These are phyloP conservation scores for Pachyuromys duprasi DNA, from an alignment of 2,797 vertebrate genomes.

Conservation along the genomic window DNA sequence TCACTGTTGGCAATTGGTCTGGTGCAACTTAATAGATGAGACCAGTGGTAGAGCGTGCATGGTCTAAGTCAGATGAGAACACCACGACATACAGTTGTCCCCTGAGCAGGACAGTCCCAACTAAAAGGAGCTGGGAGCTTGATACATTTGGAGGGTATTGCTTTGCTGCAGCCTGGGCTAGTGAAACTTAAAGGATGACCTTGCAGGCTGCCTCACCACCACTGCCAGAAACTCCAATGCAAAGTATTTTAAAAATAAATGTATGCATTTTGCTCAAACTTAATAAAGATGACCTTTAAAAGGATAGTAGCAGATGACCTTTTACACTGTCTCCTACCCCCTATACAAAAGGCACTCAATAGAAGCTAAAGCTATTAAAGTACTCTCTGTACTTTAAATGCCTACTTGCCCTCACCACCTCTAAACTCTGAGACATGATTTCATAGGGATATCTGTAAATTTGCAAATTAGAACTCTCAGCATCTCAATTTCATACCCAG, in stretches of 20 bases:
- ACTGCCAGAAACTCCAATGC: not conserved
- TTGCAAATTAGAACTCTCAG: conserved; percentile 12
- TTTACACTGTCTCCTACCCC: not conserved
- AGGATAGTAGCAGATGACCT: conserved; percentile 18
- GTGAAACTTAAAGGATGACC: not conserved
- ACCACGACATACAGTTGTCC: not conserved
- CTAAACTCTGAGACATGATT: not conserved
- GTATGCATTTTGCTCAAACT: not conserved
- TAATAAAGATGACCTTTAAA: conserved; percentile 33
- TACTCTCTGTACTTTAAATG: not conserved
- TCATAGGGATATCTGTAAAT: not conserved
- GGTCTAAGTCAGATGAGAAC: not conserved
- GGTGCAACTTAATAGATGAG: not conserved
- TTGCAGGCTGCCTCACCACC: no score
- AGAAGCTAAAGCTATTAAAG: not conserved
- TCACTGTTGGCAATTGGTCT: not conserved
- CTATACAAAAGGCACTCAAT: not conserved
- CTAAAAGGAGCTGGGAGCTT: not conserved
- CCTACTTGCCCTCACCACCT: not conserved
- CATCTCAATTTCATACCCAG: not conserved
- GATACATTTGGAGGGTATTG: not conserved
- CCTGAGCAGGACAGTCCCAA: not conserved
- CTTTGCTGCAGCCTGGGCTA: not conserved
- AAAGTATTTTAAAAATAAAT: conserved; percentile 22
- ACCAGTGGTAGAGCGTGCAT: rapidly evolving